phyloP scores from a whole-genome alignment of 2,113 vertebrate species.

The Platycercus adscitus region DNA sequence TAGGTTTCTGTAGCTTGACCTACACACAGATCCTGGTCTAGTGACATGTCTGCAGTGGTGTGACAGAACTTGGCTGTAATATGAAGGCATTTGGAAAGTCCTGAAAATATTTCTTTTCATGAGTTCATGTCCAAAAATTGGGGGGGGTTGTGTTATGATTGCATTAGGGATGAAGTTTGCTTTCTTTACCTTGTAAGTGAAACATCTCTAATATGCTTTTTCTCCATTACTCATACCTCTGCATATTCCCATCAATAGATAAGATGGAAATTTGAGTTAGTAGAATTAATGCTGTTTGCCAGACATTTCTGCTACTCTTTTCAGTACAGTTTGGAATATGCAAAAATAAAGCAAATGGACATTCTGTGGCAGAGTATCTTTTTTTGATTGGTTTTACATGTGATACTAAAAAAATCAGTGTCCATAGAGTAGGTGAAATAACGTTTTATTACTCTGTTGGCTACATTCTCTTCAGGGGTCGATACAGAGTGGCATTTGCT shows the following conservation, averaged over 20 bases:
- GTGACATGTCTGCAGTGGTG: neutral
- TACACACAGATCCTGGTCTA: neutral
- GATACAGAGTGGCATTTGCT: slow-evolving; percentile 37
- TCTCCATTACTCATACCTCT: neutral
- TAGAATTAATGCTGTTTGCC: neutral
- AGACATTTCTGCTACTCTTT: neutral
- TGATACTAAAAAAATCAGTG: slow-evolving; percentile 35
- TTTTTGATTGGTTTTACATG: slow-evolving; percentile 6
- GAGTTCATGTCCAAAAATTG: neutral
- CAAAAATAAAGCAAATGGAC: neutral
- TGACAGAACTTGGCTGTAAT: neutral
- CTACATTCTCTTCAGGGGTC: slow-evolving; percentile 14
- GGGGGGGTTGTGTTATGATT: neutral
- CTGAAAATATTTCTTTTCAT: neutral
- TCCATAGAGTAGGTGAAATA: slow-evolving; percentile 34
- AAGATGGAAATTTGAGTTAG: neutral
- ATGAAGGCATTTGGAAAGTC: neutral
- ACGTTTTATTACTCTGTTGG: slow-evolving; percentile 32
- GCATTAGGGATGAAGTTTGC: neutral
- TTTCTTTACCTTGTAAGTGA: neutral
- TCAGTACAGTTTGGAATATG: neutral
- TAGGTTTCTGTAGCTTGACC: neutral
- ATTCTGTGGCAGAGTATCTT: neutral
- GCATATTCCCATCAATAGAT: neutral
- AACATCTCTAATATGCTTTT: neutral